Conservation (phyloP, 2,113 vertebrate species). For the Prolemur simus region DNA sequence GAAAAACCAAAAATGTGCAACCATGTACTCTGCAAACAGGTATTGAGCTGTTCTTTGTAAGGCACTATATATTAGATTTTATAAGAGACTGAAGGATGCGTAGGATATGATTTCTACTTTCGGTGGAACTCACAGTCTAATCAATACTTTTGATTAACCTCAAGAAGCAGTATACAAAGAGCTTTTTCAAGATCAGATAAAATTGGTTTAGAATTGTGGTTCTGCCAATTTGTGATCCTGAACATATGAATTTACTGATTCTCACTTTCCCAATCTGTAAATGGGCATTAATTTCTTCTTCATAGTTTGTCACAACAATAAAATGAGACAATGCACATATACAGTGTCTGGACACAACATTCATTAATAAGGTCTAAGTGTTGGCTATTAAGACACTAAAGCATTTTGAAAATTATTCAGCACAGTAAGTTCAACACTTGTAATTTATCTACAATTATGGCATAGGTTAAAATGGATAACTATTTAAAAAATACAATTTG, state of each 20-base stretch:
- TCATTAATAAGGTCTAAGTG: not conserved
- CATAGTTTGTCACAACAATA: not conserved
- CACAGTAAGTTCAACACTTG: not conserved
- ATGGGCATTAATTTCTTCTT: not conserved
- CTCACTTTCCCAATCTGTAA: not conserved
- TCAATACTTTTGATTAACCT: constrained; percentile 24
- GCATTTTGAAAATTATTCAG: constrained; percentile 23
- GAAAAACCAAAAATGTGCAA: not conserved
- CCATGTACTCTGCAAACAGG: not conserved
- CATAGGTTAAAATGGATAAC: not conserved
- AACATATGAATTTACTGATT: not conserved
- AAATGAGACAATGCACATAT: not conserved
- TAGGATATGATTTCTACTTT: not conserved
- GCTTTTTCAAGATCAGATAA: constrained; percentile 1
- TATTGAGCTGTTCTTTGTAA: not conserved
- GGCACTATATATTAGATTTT: not conserved
- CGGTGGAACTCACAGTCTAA: not conserved
- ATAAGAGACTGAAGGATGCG: not conserved
- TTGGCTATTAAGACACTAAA: not conserved
- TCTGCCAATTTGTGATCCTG: not conserved
- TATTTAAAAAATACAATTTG: not conserved
- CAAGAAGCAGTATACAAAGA: not conserved
- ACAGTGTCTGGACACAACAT: not conserved
- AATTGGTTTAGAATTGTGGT: not conserved
- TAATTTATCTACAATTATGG: constrained; percentile 19